A percentile compares a stretch with the other conserved stretches of the same genome.
phyloP scores from a whole-genome alignment of 2,797 vertebrate species.

The Eutrigla gurnardus region DNA sequence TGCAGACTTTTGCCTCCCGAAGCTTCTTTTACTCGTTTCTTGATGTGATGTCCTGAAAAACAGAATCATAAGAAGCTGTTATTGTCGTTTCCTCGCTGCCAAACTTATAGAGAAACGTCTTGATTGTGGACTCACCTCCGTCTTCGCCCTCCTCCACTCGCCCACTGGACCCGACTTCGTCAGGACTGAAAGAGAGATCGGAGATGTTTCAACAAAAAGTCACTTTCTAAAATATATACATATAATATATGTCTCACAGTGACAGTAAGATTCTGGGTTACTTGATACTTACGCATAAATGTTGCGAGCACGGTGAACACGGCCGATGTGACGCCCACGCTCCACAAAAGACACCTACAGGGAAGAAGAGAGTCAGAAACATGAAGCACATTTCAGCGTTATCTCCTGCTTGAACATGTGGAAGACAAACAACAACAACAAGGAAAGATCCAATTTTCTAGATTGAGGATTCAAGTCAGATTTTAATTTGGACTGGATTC shows the following conservation, averaged over 20 bases:
- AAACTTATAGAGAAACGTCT: rapidly evolving
- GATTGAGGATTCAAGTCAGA: too few species aligned
- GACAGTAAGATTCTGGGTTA: too few species aligned
- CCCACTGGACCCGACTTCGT: conserved; percentile 71
- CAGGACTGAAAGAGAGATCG: conserved; percentile 62
- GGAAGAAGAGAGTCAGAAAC: not conserved
- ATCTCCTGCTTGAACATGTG: too few species aligned
- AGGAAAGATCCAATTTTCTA: too few species aligned
- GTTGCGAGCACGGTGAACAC: conserved; percentile 55
- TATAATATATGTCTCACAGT: too few species aligned
- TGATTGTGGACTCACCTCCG: conserved; percentile 75
- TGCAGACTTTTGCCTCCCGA: rapidly evolving
- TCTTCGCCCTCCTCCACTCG: conserved; percentile 78
- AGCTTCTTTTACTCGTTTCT: conserved; percentile 76
- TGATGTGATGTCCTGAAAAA: conserved; percentile 83
- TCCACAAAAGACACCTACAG: conserved; percentile 75
- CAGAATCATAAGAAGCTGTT: rapidly evolving
- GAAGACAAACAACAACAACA: not conserved
- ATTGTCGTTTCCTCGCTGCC: not conserved
- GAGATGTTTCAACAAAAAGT: not conserved
- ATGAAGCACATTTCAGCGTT: not conserved
- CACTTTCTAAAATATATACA: not conserved
- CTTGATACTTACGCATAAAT: conserved; percentile 74
- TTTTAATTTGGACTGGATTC: not conserved
- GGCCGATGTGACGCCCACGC: conserved; percentile 28